Evolutionary conservation across 2,888 invertebrate species (phyloP), one percentile per base, ranked within the genome.

Genomic region (Agapostemon virescens): DNA sequence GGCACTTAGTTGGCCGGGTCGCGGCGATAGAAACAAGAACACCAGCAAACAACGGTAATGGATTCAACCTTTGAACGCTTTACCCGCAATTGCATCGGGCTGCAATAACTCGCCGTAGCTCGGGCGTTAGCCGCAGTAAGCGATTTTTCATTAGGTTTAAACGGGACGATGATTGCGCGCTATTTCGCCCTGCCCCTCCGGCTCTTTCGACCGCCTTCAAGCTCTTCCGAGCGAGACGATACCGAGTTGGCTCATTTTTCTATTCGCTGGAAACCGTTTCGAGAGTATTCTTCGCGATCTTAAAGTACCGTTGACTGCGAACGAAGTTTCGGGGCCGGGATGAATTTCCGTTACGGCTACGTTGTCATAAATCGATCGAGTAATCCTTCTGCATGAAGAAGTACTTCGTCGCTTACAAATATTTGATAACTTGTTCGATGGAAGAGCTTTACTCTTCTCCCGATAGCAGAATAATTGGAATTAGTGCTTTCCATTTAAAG

Each of bases 31-130:
- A 81, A 81, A 77, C 72, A 72, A 75, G 78, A 81, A 78, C 66
- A 69, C 66, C n/a, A 36, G 69, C 74, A 83, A 83, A 78, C 64
- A 80, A 83, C 68, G 76, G 66, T 79, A 81, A 79, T 82, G 72
- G 74, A 81, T 81, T 79, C 79, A 72, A 79, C 74, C 76, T 72
- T 78, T 79, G 74, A 79, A 73, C 77, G 68, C 49, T 77, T 74
- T 69, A 63, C 63, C 67, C 74, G 61, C 76, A 77, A 81, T 81
- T 66, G 79, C 71, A 75, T 80, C 49, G 61, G 63, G 30, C 68
- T 13, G 69, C 68, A 66, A 76, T 81, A 74, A 69, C 74, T 77
- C 49, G 63, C 49, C 40, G 9, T 4, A n/a, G 45, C 17, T 30
- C 15, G 1, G 45, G 55, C n/a, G 55, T 42, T 49, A 64, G 33